Evolutionary conservation across 2,113 vertebrate genomes (phyloP).

Genomic region (Amphiprion ocellaris): DNA sequence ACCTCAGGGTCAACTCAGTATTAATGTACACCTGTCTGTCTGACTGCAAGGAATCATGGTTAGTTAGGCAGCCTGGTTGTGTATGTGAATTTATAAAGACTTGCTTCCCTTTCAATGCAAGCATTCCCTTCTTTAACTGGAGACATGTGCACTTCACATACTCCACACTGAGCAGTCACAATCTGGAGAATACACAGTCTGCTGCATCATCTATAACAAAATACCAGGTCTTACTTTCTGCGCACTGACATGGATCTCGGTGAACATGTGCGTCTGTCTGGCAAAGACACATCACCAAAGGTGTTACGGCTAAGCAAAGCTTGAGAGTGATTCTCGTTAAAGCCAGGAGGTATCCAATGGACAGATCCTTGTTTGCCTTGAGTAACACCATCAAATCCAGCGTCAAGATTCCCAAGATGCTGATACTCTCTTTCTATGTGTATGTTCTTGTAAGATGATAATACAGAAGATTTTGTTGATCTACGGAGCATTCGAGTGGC

Average conservation of each 20-base stretch:
- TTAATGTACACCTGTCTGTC: slow-evolving; percentile 8
- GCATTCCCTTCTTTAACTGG: background rate
- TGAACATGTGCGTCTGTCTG: slow-evolving; percentile 13
- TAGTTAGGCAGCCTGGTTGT: background rate
- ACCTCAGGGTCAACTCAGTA: background rate
- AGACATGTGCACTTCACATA: background rate
- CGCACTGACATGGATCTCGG: slow-evolving; percentile 10
- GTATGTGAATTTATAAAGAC: background rate
- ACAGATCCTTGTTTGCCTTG: slow-evolving; percentile 50
- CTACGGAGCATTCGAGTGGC: background rate
- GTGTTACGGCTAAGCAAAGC: slow-evolving; percentile 59
- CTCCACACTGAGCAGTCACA: background rate
- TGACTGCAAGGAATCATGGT: background rate
- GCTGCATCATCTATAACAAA: slow-evolving; percentile 18
- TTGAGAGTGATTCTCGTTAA: slow-evolving; percentile 50
- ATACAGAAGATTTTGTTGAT: background rate
- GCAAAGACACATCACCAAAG: slow-evolving; percentile 15
- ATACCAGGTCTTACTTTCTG: slow-evolving; percentile 12
- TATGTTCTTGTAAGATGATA: background rate
- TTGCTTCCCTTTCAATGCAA: background rate
- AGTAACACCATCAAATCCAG: slow-evolving; percentile 47
- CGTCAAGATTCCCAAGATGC: slow-evolving; percentile 59
- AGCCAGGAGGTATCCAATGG: slow-evolving; percentile 51
- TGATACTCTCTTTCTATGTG: background rate
- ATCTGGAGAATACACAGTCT: background rate